These are phyloP conservation scores for Drosophila pachea DNA, from an alignment of 1,140 invertebrate species.

Conservation along the genomic window DNA sequence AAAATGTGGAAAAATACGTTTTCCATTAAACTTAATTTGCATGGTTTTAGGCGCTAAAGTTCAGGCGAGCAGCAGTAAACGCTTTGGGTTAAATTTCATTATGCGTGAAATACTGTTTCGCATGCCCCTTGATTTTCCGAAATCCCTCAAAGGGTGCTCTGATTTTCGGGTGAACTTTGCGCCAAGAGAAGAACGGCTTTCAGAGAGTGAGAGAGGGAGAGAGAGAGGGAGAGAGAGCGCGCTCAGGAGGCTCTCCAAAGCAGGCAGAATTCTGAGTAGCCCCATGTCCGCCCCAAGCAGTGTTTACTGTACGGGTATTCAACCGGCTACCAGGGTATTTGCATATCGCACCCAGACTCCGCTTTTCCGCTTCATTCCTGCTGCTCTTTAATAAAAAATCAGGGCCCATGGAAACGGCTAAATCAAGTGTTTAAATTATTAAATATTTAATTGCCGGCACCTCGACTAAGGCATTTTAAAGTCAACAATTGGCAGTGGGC, in stretches of 20 bases:
- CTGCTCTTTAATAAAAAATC: neutral
- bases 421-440: neutral
- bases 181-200: neutral
- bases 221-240: no score
- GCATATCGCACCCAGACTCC: no score
- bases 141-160: neutral
- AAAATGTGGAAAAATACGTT: slow-evolving; percentile 64
- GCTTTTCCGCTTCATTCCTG: neutral
- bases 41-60: slow-evolving; percentile 62
- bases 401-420: no score
- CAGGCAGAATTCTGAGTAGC: no score
- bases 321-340: no score
- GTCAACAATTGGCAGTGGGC: slow-evolving; percentile 4
- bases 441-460: neutral
- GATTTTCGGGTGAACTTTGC: neutral
- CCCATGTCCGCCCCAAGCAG: no score
- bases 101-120: slow-evolving; percentile 45
- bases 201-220: no score
- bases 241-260: no score
- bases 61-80: slow-evolving; percentile 22
- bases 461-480: slow-evolving; percentile 2
- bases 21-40: slow-evolving; percentile 72
- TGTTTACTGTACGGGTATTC: no score
- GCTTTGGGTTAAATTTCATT: slow-evolving; percentile 58
- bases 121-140: neutral